Conservation (phyloP, 2,888 invertebrate species). For the Eupithecia exiguata region DNA sequence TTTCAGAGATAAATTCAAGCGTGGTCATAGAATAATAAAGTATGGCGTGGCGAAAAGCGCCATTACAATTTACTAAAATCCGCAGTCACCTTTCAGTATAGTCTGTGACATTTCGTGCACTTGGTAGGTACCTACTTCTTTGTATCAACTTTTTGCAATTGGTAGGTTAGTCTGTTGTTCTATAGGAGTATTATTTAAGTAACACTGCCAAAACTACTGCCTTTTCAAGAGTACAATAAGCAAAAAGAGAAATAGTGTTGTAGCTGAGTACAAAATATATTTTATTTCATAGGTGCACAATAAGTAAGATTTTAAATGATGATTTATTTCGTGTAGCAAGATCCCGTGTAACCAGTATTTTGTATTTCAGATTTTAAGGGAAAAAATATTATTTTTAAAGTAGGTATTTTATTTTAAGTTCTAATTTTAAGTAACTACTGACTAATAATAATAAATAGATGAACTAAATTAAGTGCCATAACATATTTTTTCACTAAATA, state of each 20-base stretch:
- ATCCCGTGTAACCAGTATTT: conserved; percentile 66
- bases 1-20: neutral
- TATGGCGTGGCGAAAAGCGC: neutral
- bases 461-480: conserved; percentile 73
- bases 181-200: neutral
- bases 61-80: neutral
- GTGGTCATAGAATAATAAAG: neutral
- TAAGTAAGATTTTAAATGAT: neutral
- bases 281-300: neutral
- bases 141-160: too few relatives aligned
- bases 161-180: neutral
- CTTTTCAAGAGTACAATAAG: neutral
- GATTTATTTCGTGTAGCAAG: conserved; percentile 29
- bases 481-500: conserved; percentile 64
- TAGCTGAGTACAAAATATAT: neutral
- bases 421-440: conserved; percentile 34
- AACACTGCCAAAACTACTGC: conserved; percentile 33
- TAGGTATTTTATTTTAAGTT: conserved; percentile 49
- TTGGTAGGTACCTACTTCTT: neutral
- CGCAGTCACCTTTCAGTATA: neutral
- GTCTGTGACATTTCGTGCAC: neutral
- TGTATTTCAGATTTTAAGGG: conserved; percentile 55
- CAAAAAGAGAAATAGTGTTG: neutral
- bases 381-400: conserved; percentile 47
- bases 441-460: conserved; percentile 47